Base-by-base conservation (phyloP, 2,888 invertebrate genomes). In the Chirona hameri region DNA sequence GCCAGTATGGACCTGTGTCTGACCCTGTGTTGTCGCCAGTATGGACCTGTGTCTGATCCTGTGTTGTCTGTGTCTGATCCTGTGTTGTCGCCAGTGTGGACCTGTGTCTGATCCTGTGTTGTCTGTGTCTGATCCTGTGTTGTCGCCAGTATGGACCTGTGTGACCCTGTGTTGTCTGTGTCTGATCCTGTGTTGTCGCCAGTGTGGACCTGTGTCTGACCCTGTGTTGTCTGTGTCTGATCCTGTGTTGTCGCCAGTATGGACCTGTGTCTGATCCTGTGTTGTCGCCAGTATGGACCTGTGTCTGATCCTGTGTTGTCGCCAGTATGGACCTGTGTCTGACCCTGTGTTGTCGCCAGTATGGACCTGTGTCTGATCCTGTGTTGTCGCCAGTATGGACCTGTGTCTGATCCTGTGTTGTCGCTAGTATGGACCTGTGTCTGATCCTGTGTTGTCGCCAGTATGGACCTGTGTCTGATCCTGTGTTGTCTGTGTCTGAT, bases 111-210 rank as follows among this genome's bases (percentile, higher is more conserved):
- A n/a, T n/a, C n/a, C n/a, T n/a, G n/a, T n/a, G n/a, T n/a, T n/a
- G n/a, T n/a, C n/a, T 48, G 79, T 55, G 12, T 55, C 55, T 18
- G 18, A 55, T 82, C 76, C 55, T 84, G 81, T 21, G 82, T 80
- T 80, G 55, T 81, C 72, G 76, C 82, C 81, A 39, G 95, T n/a
- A 91, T 98, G 14, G 91, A 91, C 84, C 92, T 95, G 48, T 93
- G 39, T 39, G 39, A 39, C 39, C 39, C 39, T 39, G 39, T 39
- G 7, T 39, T 39, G 39, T 39, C 39, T 39, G 39, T 39, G 7
- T 39, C 39, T 39, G 39, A 39, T 7, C 39, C 39, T 39, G 39
- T 39, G 7, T 39, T 39, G 39, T 39, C 39, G 7, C 39, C n/a
- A n/a, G n/a, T n/a, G n/a, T 72, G 46, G 55, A 81, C 48, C 55